These are phyloP conservation scores for Cyanoliseus patagonus DNA, from an alignment of 2,113 vertebrate genomes.

Conservation along the genomic window DNA sequence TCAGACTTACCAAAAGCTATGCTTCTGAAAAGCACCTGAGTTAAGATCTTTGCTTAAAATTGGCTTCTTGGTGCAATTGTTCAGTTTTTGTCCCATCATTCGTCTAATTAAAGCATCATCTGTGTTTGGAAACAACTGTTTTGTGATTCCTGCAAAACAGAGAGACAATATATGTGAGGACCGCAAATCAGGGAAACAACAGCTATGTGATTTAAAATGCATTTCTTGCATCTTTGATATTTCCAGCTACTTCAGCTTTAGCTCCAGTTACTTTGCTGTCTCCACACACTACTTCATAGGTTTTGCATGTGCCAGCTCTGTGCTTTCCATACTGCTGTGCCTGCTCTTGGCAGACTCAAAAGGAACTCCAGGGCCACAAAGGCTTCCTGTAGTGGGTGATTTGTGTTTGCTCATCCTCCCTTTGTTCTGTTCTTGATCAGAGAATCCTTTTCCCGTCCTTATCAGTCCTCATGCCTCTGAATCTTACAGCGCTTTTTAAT, in stretches of 20 bases:
- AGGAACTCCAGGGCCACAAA: not conserved
- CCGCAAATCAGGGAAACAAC: not conserved
- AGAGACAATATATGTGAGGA: not conserved
- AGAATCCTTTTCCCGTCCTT: not conserved
- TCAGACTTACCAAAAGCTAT: constrained; percentile 65
- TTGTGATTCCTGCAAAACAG: constrained; percentile 74
- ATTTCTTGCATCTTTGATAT: not conserved
- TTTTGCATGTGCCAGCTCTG: not conserved
- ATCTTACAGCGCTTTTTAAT: not conserved
- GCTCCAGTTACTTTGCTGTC: not conserved
- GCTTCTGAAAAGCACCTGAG: constrained; percentile 74
- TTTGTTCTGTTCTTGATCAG: not conserved
- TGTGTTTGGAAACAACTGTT: constrained; percentile 77
- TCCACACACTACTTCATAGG: not conserved
- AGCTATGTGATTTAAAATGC: not conserved
- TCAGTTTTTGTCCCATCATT: constrained; percentile 81
- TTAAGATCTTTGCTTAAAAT: constrained; percentile 74
- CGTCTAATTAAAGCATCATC: constrained; percentile 77
- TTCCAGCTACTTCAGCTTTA: not conserved
- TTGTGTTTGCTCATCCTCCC: not conserved
- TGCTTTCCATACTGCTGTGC: not conserved
- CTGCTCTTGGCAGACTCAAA: not conserved
- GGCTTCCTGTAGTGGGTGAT: not conserved
- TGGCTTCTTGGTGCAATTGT: constrained; percentile 81
- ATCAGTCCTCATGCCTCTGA: not conserved